phyloP scores from a whole-genome alignment of 2,797 vertebrate genomes.

The Halcyon badia region DNA sequence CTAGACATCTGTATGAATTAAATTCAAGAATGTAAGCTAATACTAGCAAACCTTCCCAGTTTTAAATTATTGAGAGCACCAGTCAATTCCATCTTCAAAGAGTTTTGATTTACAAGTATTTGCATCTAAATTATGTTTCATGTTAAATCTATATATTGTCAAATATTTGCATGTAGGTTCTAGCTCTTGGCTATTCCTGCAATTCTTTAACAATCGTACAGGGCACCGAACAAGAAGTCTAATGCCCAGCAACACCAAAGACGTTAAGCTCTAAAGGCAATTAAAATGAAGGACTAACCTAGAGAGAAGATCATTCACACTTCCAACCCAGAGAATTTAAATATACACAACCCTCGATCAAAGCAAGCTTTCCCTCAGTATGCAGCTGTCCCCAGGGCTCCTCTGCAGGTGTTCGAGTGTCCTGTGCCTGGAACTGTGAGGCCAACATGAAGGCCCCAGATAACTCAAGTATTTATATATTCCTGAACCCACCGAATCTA shows the following conservation, averaged over 20 bases:
- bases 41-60: background rate
- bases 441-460: background rate
- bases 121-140: slow-evolving; percentile 29
- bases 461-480: background rate
- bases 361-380: background rate
- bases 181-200: background rate
- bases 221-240: background rate
- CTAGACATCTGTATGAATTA: background rate
- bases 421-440: background rate
- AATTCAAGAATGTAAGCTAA: slow-evolving; percentile 20
- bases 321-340: background rate
- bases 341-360: background rate
- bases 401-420: accelerated
- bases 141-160: background rate
- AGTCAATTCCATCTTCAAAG: background rate
- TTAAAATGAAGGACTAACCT: background rate
- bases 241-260: background rate
- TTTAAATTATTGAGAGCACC: slow-evolving; percentile 7
- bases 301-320: background rate
- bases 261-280: background rate
- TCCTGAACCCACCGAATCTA: background rate
- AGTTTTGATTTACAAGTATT: slow-evolving; percentile 49
- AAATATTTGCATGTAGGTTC: background rate
- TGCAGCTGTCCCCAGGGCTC: background rate
- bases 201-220: background rate